A percentile compares a stretch with the other conserved stretches of the same genome.
Conservation (phyloP, 1,140 invertebrate species). For the Lepidostoma basale region DNA sequence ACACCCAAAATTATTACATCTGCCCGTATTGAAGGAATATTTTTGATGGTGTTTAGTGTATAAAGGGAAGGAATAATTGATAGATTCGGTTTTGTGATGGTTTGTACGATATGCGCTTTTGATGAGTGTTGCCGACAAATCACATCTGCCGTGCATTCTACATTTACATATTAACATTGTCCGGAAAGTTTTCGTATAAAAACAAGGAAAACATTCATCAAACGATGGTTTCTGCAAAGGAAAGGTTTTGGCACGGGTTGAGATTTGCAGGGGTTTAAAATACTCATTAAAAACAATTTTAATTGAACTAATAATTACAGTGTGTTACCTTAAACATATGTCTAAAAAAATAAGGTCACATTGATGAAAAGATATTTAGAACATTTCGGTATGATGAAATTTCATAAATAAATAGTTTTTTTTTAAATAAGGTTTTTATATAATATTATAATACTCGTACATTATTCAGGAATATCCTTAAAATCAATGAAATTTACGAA, state of each 20-base stretch:
- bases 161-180: slow-evolving; percentile 45
- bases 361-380: too few relatives aligned
- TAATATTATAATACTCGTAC: too few relatives aligned
- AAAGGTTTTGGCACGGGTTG: slow-evolving; percentile 16
- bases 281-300: too few relatives aligned
- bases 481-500: too few relatives aligned
- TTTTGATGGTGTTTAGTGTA: background rate
- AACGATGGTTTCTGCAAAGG: slow-evolving; percentile 4
- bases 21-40: too few relatives aligned
- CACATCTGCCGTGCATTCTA: slow-evolving; percentile 19
- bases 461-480: too few relatives aligned
- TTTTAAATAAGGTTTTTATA: too few relatives aligned
- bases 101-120: background rate
- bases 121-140: slow-evolving; percentile 5
- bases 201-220: slow-evolving; percentile 40
- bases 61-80: background rate
- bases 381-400: too few relatives aligned
- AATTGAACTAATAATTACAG: too few relatives aligned
- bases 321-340: too few relatives aligned
- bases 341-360: too few relatives aligned
- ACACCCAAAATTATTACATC: background rate
- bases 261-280: background rate
- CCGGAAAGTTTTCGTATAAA: slow-evolving; percentile 32
- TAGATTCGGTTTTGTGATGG: background rate
- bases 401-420: too few relatives aligned